Base-by-base conservation (phyloP, 2,888 invertebrate species). In the Helleia helle region DNA sequence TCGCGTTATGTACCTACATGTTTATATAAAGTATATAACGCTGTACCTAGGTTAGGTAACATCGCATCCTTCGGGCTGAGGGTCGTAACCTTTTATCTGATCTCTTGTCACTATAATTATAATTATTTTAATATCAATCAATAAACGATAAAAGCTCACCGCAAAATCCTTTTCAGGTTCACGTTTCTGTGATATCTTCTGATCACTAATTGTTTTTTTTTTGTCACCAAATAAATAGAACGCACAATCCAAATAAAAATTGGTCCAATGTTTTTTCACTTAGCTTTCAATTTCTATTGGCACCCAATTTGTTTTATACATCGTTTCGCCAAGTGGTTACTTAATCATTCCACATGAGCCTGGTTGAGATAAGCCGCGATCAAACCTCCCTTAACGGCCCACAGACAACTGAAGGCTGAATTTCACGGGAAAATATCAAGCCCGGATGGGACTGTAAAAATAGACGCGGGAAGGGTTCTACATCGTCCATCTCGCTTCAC, bases 351-450 rank as follows among this genome's bases (percentile, higher is more conserved):
- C 65, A 66, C 62, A 65, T 65, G 51, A 65, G 62, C 64, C 51
- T 51, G 57, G 54, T 55, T 53, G 51, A 52, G 38, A 36, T 42
- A 40, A 47, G 44, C 38, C 22, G 44, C 41, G 46, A 52, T 50
- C 59, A 48, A 49, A 44, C 47, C 51, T 57, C 59, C 52, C 62
- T 44, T 57, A 52, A 52, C 58, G 58, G 49, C 56, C 62, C 71
- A 65, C 65, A 71, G 71, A 56, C 61, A 59, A 83, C 79, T 80
- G 72, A 72, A 62, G 62, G 62, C 62, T 57, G 49, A 70, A 75
- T 70, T 71, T 75, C 79, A 75, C 76, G 67, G 76, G 77, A 81
- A 77, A 80, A 76, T 69, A 65, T 70, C 64, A 71, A 75, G 72
- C 76, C 72, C 71, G 66, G 63, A 73, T 74, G 74, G 79, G 81